These are phyloP conservation scores for Nomada ferruginata DNA, from an alignment of 2,888 invertebrate genomes.

Conservation along the genomic window DNA sequence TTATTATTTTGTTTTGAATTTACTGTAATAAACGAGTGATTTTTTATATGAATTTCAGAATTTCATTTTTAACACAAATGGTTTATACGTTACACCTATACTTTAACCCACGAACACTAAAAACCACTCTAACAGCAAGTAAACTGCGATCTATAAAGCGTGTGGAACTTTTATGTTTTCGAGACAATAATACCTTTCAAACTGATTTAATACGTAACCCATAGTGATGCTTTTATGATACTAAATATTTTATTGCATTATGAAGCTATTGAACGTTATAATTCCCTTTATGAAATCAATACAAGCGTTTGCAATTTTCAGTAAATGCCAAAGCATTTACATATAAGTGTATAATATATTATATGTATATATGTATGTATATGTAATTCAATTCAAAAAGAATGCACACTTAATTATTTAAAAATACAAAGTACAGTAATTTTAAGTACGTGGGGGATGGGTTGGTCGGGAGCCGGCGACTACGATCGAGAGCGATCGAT, in stretches of 20 bases:
- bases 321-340: background rate
- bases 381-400: too few species aligned
- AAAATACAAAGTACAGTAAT: too few species aligned
- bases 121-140: background rate
- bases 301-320: background rate
- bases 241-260: background rate
- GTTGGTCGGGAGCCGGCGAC: too few species aligned
- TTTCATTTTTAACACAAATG: too few species aligned
- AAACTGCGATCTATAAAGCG: background rate
- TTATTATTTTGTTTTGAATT: background rate
- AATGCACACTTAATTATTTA: too few species aligned
- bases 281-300: background rate
- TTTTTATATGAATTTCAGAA: too few species aligned
- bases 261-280: background rate
- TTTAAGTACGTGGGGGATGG: too few species aligned
- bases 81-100: too few species aligned
- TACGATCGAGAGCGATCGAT: too few species aligned
- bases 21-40: too few species aligned
- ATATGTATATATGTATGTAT: too few species aligned
- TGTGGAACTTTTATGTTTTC: background rate
- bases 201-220: background rate
- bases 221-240: background rate
- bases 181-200: background rate
- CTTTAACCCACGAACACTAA: background rate
- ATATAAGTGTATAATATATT: too few species aligned